phyloP scores from a whole-genome alignment of 2,113 vertebrate genomes.

The Nansenia antarctica region DNA sequence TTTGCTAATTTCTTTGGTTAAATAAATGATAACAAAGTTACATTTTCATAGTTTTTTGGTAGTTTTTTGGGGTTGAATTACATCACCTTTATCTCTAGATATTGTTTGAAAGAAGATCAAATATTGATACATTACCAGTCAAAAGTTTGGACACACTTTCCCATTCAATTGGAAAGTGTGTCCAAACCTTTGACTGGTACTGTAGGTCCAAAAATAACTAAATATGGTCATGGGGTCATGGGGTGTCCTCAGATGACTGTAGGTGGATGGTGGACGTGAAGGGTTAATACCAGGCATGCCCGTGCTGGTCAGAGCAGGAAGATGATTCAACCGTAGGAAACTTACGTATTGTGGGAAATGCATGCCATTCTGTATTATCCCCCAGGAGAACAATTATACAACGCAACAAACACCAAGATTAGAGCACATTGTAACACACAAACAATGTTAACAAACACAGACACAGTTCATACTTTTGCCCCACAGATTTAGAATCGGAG shows the following conservation, averaged over 20 bases:
- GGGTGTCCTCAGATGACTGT: neutral
- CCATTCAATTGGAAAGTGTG: too few species aligned
- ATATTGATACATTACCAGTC: too few species aligned
- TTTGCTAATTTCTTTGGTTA: too few species aligned
- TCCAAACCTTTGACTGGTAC: too few species aligned
- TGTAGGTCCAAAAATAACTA: too few species aligned
- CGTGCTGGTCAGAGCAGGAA: constrained; percentile 70
- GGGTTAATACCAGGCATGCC: constrained; percentile 87
- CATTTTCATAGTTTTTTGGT: too few species aligned
- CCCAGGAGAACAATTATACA: constrained; percentile 85
- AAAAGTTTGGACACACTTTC: too few species aligned
- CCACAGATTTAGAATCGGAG: too few species aligned
- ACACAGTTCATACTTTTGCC: neutral
- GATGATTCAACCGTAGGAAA: constrained; percentile 79
- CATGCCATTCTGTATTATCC: constrained; percentile 86
- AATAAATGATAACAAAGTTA: too few species aligned
- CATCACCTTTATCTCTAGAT: too few species aligned
- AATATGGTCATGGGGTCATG: neutral
- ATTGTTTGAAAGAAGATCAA: too few species aligned
- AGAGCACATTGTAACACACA: constrained; percentile 65
- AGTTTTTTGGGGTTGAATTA: too few species aligned
- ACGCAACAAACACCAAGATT: constrained; percentile 87
- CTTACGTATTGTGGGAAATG: constrained; percentile 95
- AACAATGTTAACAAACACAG: constrained; percentile 66
- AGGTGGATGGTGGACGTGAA: constrained; percentile 70